Conservation (phyloP, 2,113 vertebrate species). For the Zingel zingel region DNA sequence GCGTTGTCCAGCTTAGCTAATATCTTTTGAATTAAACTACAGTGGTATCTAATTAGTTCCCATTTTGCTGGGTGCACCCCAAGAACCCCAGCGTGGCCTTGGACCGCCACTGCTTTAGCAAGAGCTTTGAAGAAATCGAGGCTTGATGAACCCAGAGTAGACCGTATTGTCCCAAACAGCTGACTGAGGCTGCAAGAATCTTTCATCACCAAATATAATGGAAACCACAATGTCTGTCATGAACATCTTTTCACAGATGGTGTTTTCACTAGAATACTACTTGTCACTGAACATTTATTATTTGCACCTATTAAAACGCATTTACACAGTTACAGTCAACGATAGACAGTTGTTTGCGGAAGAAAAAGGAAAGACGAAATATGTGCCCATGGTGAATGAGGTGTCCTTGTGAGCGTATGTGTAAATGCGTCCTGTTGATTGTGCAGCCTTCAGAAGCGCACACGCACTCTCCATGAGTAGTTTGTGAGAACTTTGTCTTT, state of each 20-base stretch:
- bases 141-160: constrained; percentile 3
- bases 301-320: constrained; percentile 59
- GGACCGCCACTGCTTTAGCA: constrained; percentile 5
- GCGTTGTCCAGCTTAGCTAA: constrained; percentile 1
- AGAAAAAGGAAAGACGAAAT: constrained; percentile 49
- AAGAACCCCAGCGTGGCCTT: constrained; percentile 18
- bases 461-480: constrained; percentile 94
- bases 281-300: constrained; percentile 71
- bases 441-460: constrained; percentile 83
- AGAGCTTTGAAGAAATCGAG: constrained; percentile 29
- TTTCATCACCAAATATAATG: constrained; percentile 55
- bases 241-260: constrained; percentile 39
- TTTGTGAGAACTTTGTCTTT: constrained; percentile 91
- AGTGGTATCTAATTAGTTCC: constrained; percentile 5
- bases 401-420: constrained; percentile 46
- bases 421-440: constrained; percentile 39
- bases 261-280: constrained; percentile 42
- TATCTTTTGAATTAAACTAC: constrained; percentile 20
- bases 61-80: constrained; percentile 3
- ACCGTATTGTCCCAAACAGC: constrained; percentile 25
- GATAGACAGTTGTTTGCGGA: constrained; percentile 42
- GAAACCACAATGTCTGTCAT: constrained; percentile 30
- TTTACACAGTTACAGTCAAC: constrained; percentile 59
- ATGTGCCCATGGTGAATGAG: constrained; percentile 78
- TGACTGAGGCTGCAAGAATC: constrained; percentile 2